These are phyloP conservation scores for Zonitis immaculata DNA, from an alignment of 2,888 invertebrate genomes.

Conservation along the genomic window DNA sequence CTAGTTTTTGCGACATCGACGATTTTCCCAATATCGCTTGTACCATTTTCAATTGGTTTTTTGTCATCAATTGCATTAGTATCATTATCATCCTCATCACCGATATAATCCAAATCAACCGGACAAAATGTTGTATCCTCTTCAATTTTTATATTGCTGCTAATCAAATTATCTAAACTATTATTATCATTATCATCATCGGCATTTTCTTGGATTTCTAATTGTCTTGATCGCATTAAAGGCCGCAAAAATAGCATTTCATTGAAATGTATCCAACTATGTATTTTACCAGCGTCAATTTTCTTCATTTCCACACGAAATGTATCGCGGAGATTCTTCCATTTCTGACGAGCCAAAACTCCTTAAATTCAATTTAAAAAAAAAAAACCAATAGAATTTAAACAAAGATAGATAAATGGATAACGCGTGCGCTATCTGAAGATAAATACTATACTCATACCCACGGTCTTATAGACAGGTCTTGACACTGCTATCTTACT, in stretches of 20 bases:
- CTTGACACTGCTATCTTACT: too few species aligned
- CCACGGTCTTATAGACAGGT: too few species aligned
- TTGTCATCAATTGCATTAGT: neutral
- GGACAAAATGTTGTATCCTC: conserved; percentile 6
- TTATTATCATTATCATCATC: neutral
- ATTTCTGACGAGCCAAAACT: conserved; percentile 5
- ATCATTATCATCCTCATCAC: neutral
- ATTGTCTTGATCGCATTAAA: conserved; percentile 2
- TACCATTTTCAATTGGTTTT: neutral
- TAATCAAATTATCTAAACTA: neutral
- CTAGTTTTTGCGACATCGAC: too few species aligned
- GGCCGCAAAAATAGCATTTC: conserved; percentile 14
- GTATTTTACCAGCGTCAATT: neutral
- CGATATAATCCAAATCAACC: neutral
- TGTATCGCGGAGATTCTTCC: conserved; percentile 13
- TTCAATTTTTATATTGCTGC: conserved; percentile 5
- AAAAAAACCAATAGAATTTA: too few species aligned
- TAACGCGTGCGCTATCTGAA: neutral
- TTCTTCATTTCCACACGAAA: conserved; percentile 16
- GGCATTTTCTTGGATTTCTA: neutral
- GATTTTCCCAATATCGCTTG: neutral
- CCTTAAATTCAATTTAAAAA: too few species aligned
- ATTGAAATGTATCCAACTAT: conserved; percentile 10
- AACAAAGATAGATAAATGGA: neutral
- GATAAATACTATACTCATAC: neutral